phyloP scores from a whole-genome alignment of 2,113 vertebrate genomes.

The Stegostoma tigrinum region DNA sequence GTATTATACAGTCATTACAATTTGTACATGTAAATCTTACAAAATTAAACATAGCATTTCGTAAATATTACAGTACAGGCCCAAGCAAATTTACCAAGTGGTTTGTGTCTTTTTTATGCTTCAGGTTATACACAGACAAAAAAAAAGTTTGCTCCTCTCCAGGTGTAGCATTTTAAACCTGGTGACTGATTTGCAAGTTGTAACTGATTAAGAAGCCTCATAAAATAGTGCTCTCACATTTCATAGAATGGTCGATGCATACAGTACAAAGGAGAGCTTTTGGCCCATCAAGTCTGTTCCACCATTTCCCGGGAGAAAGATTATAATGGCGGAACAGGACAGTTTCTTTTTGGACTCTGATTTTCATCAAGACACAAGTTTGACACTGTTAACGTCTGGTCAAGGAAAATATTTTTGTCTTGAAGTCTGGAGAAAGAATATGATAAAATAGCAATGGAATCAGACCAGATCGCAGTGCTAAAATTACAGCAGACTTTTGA shows the following conservation, averaged over 20 bases:
- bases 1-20: slow-evolving; percentile 60
- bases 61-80: slow-evolving; percentile 38
- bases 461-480: neutral
- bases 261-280: too few species aligned
- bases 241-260: neutral
- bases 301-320: too few species aligned
- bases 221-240: neutral
- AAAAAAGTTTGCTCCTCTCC: slow-evolving; percentile 18
- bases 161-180: neutral
- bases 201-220: neutral
- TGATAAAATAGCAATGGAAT: neutral
- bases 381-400: neutral
- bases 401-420: neutral
- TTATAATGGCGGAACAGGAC: neutral
- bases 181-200: too few species aligned
- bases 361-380: slow-evolving; percentile 43
- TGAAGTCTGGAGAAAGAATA: neutral
- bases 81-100: slow-evolving; percentile 46
- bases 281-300: too few species aligned
- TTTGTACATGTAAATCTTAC: slow-evolving; percentile 68
- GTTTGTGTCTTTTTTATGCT: slow-evolving; percentile 18
- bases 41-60: slow-evolving; percentile 61
- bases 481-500: neutral
- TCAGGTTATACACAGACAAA: slow-evolving; percentile 21
- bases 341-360: slow-evolving; percentile 27